Percentiles rank a stretch among this genome's conserved stretches.
Conservation (phyloP, 30 jellyfish, hydroid and myxozoan species). For the Phacellophora camtschatica region DNA sequence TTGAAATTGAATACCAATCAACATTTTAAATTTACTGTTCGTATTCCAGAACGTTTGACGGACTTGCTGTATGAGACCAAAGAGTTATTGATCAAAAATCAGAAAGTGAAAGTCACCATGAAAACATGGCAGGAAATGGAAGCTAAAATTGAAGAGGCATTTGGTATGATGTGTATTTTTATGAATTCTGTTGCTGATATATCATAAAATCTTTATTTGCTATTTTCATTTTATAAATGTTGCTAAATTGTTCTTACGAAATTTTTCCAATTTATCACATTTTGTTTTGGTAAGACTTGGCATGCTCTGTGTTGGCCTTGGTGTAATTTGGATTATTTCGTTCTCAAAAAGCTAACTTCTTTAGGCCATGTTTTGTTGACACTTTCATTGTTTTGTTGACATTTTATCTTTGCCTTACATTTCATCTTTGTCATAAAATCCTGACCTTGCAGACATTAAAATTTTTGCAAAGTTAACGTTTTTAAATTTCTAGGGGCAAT, state of each 20-base stretch:
- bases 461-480: no score
- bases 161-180: slow-evolving; percentile 11
- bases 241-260: no score
- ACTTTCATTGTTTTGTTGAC: background rate
- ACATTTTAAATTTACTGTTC: no score
- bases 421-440: no score
- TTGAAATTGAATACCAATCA: no score
- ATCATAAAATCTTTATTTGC: background rate
- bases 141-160: background rate
- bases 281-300: no score
- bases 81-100: background rate
- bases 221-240: background rate
- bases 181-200: background rate
- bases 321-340: background rate
- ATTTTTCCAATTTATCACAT: no score
- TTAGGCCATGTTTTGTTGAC: background rate
- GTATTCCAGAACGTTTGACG: slow-evolving; percentile 42
- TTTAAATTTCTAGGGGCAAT: no score
- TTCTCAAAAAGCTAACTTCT: background rate
- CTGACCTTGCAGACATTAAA: no score
- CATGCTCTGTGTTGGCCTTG: no score
- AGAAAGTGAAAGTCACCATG: background rate
- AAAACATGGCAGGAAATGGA: slow-evolving; percentile 15
- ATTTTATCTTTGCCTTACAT: no score
- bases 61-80: slow-evolving; percentile 40